phyloP scores from a whole-genome alignment of 2,113 vertebrate species.

The Dromiciops gliroides region DNA sequence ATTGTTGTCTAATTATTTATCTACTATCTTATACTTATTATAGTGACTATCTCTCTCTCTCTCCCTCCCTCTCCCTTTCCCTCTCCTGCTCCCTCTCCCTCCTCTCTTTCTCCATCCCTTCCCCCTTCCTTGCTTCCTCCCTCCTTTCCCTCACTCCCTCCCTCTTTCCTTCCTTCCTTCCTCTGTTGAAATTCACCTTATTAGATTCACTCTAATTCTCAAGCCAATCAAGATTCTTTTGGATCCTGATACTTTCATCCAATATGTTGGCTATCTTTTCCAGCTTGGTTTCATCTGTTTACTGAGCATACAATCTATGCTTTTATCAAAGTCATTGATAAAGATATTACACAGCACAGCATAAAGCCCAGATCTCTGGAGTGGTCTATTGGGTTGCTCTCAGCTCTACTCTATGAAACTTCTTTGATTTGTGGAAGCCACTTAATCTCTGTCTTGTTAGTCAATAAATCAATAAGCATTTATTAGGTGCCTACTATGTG shows the following conservation, averaged over 20 bases:
- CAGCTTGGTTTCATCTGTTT: background rate
- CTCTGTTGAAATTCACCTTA: background rate
- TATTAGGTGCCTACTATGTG: background rate
- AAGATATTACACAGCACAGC: background rate
- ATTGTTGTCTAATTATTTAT: background rate
- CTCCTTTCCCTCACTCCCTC: too few relatives aligned
- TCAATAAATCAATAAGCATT: background rate
- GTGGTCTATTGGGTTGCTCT: background rate
- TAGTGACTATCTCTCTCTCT: background rate
- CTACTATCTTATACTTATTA: background rate
- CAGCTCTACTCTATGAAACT: background rate
- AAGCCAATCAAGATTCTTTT: background rate
- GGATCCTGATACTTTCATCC: background rate
- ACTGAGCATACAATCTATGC: background rate
- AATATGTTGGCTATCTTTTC: background rate
- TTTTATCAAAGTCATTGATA: background rate
- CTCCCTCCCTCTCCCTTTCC: too few relatives aligned
- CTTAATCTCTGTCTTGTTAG: background rate
- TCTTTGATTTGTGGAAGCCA: background rate
- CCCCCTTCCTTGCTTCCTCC: too few relatives aligned
- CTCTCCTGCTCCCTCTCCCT: too few relatives aligned
- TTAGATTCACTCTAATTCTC: background rate
- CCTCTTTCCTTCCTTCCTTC: too few relatives aligned
- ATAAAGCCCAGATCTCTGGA: background rate
- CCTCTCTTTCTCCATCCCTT: too few relatives aligned